Evolutionary conservation across 2,797 vertebrate genomes (phyloP).

Genomic region (Neosilurus mollespiculum): DNA sequence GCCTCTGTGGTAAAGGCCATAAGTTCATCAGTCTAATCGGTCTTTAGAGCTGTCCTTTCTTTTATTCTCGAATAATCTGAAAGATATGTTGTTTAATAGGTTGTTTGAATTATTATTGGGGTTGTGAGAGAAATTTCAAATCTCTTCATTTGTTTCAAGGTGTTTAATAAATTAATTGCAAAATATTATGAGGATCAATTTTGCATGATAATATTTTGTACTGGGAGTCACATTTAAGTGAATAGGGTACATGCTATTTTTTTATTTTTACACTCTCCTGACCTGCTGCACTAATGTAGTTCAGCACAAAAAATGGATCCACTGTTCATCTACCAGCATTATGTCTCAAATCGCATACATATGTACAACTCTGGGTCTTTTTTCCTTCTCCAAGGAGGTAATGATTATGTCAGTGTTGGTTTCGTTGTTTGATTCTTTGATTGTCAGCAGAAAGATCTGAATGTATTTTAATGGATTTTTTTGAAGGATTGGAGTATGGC

Average conservation of each 20-base stretch:
- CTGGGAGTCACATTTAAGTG: background rate
- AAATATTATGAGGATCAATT: background rate
- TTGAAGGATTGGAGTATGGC: too few species aligned
- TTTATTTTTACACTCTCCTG: background rate
- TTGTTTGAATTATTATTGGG: background rate
- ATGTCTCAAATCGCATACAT: background rate
- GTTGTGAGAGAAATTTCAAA: background rate
- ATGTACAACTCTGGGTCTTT: too few species aligned
- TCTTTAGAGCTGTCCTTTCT: background rate
- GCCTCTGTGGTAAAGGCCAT: slow-evolving; percentile 84
- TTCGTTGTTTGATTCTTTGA: too few species aligned
- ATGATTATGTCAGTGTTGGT: too few species aligned
- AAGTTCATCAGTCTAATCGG: background rate
- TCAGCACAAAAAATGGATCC: background rate
- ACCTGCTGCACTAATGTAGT: background rate
- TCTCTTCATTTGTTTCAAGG: background rate
- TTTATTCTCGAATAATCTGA: background rate
- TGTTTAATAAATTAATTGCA: background rate
- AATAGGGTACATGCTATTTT: background rate
- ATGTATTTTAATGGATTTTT: too few species aligned
- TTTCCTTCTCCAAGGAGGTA: too few species aligned
- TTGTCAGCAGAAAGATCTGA: too few species aligned
- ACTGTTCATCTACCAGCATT: background rate
- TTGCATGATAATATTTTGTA: background rate
- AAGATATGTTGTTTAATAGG: background rate